phyloP scores from a whole-genome alignment of 2,888 invertebrate genomes.

The Aproaerema taeniolella region DNA sequence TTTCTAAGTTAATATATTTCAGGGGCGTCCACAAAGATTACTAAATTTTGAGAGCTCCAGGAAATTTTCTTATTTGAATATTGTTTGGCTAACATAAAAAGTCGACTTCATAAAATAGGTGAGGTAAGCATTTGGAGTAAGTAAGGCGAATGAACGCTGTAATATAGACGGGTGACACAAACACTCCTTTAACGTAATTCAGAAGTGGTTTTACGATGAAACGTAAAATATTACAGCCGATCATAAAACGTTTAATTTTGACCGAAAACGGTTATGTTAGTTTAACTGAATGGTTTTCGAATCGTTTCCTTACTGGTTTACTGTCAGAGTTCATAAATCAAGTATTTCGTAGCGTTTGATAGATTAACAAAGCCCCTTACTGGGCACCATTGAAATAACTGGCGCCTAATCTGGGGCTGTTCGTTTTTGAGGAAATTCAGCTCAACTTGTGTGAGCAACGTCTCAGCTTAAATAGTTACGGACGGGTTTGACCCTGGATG shows the following conservation, averaged over 20 bases:
- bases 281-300: conserved; percentile 19
- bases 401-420: conserved; percentile 3
- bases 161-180: conserved; percentile 40
- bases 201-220: conserved; percentile 51
- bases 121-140: conserved; percentile 24
- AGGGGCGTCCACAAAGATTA: too few relatives aligned
- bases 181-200: conserved; percentile 49
- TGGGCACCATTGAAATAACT: not conserved
- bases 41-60: too few relatives aligned
- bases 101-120: too few relatives aligned
- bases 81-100: too few relatives aligned
- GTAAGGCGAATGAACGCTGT: conserved; percentile 40
- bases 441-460: too few relatives aligned
- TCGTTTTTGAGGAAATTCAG: too few relatives aligned
- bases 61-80: too few relatives aligned
- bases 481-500: too few relatives aligned
- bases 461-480: too few relatives aligned
- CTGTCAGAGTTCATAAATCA: too few relatives aligned
- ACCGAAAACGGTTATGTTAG: conserved; percentile 34
- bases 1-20: too few relatives aligned
- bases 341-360: too few relatives aligned
- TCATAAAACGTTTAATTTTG: conserved; percentile 50
- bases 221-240: conserved; percentile 55
- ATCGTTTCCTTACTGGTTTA: conserved; percentile 7
- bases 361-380: not conserved